Evolutionary conservation across 2,888 invertebrate species (phyloP), one percentile per base, ranked within the genome.

Genomic region (Eilema depressum): DNA sequence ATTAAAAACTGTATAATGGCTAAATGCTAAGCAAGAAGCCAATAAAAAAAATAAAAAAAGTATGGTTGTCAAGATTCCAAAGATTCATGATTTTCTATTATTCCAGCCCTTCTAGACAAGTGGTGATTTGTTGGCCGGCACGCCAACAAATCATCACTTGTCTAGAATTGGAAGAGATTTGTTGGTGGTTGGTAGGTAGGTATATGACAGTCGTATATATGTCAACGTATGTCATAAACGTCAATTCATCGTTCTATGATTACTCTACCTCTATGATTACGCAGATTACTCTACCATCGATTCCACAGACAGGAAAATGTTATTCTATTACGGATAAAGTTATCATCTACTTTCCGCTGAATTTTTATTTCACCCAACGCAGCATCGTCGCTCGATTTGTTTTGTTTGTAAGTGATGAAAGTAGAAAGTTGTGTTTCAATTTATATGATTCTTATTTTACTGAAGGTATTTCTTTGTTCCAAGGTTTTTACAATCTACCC

Each of bases 331-430:
- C 7, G 53, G n/a, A 53, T 53, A 53, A 53, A 53, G 53, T 53
- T 53, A 53, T 53, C n/a, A 10, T 53, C 10, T 20, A 53, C 53
- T 53, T 53, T 8, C 8, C 53, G 53, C n/a, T 53, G 53, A 53
- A n/a, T n/a, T 53, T 53, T n/a, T 53, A n/a, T 53, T 53, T n/a
- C 10, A 53, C n/a, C 53, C 53, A n/a, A 53, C 53, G n/a, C n/a
- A 53, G 2, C 53, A n/a, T 53, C n/a, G 53, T n/a, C 8, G n/a
- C 53, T 53, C n/a, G 10, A 53, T 53, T 53, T n/a, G n/a, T n/a
- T 53, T 53, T 53, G 53, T 53, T 53, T 53, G 53, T 53, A 53
- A 53, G 53, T 53, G 53, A 25, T 53, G 53, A 53, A 53, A 53
- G n/a, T 53, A n/a, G 53, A 53, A 53, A 53, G 53, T 53, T 53